A percentile compares a stretch with the other conserved stretches of the same genome.
Evolutionary conservation across 2,797 vertebrate species (phyloP).

Genomic region (Squalus acanthias): DNA sequence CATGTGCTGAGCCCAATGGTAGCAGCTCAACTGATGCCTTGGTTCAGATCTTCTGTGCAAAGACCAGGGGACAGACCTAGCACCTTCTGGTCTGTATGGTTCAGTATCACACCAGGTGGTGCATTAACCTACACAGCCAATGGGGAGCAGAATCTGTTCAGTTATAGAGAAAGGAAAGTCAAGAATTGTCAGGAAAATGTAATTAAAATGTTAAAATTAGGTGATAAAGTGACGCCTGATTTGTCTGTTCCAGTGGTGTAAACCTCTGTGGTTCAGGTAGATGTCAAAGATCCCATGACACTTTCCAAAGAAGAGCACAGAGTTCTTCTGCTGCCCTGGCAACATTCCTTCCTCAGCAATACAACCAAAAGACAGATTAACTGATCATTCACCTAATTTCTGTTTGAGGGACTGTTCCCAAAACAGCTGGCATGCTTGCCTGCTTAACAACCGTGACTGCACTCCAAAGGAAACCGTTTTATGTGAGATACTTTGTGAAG

Average conservation of each 20-base stretch:
- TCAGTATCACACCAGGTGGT: neutral
- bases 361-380: neutral
- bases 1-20: too few relatives aligned
- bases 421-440: neutral
- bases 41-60: neutral
- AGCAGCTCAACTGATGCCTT: neutral
- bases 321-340: neutral
- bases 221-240: neutral
- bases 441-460: neutral
- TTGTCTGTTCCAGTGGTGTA: neutral
- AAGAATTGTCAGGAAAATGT: neutral
- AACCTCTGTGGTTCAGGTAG: too few relatives aligned
- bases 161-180: neutral
- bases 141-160: neutral
- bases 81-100: neutral
- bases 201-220: neutral
- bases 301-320: too few relatives aligned
- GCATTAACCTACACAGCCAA: neutral
- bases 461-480: neutral
- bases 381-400: neutral
- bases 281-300: too few relatives aligned
- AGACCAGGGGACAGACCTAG: neutral
- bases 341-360: neutral
- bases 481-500: neutral
- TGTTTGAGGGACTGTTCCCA: neutral